A percentile compares a stretch with the other conserved stretches of the same genome.
phyloP scores from a whole-genome alignment of 1,140 invertebrate genomes.

The Dufourea novaeangliae region DNA sequence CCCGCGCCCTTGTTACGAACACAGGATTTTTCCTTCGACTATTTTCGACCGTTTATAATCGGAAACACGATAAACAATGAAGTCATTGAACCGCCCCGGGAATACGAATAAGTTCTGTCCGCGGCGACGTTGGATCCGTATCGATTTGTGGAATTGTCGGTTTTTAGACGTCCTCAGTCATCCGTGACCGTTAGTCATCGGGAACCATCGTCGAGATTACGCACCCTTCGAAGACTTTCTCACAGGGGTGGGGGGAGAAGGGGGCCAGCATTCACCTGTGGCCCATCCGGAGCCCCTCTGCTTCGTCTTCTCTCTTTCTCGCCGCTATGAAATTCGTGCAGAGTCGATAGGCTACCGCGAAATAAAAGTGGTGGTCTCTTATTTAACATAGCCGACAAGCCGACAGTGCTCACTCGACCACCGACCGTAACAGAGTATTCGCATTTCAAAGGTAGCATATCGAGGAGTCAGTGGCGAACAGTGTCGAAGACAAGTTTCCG shows the following conservation, averaged over 20 bases:
- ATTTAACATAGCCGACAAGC: slow-evolving; percentile 67
- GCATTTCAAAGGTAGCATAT: slow-evolving; percentile 41
- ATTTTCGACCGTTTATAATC: background rate
- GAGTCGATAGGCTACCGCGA: slow-evolving; percentile 52
- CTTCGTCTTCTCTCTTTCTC: no score
- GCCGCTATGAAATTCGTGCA: slow-evolving; percentile 8
- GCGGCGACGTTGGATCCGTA: background rate
- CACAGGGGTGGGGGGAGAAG: no score
- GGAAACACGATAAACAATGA: background rate
- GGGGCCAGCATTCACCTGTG: slow-evolving; percentile 3
- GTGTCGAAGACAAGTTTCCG: background rate
- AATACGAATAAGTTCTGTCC: background rate
- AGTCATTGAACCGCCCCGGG: background rate
- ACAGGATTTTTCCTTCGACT: background rate
- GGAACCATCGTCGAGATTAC: background rate
- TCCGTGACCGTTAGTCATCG: background rate
- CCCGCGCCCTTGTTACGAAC: no score
- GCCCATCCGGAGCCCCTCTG: slow-evolving; percentile 10
- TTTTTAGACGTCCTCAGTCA: background rate
- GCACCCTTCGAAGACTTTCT: background rate
- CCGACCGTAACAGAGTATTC: slow-evolving; percentile 59
- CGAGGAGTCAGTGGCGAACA: background rate
- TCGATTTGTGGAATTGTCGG: background rate
- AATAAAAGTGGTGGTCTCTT: slow-evolving; percentile 63
- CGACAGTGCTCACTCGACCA: slow-evolving; percentile 60